Conservation (phyloP, 2,113 vertebrate genomes). For the Sander lucioperca region DNA sequence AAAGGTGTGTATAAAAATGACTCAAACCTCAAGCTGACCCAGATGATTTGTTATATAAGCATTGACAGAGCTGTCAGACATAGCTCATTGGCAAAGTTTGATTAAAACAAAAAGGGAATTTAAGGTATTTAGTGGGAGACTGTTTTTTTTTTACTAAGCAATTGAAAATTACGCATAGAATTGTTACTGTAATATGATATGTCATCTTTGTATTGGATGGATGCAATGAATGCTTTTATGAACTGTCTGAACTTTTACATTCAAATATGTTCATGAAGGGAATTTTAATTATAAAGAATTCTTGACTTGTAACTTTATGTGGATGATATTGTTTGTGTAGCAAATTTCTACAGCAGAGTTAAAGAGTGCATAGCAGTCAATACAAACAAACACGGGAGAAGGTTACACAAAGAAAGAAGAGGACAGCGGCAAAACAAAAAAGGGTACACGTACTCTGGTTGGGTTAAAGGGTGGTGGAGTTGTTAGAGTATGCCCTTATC, state of each 20-base stretch:
- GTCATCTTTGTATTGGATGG: not conserved
- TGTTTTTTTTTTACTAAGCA: not conserved
- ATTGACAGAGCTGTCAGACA: not conserved
- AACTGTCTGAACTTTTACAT: not conserved
- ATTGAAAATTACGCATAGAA: not conserved
- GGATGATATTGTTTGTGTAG: not conserved
- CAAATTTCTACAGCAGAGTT: slow-evolving; percentile 19
- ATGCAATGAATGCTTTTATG: not conserved
- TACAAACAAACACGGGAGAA: slow-evolving; percentile 31
- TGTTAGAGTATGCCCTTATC: not conserved
- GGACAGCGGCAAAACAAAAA: slow-evolving; percentile 23
- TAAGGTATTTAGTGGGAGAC: too few relatives aligned
- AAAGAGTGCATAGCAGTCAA: slow-evolving; percentile 19
- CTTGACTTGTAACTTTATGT: not conserved
- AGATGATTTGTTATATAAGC: not conserved
- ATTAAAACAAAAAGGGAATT: not conserved
- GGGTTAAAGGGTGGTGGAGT: slow-evolving; percentile 1
- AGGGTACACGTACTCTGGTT: not conserved
- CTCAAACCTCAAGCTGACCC: not conserved
- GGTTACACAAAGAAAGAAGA: slow-evolving; percentile 25
- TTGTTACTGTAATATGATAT: not conserved
- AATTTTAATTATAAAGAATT: not conserved
- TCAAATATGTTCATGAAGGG: not conserved
- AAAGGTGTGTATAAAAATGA: not conserved
- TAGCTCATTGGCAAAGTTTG: not conserved